Evolutionary conservation across 2,113 vertebrate genomes (phyloP), one percentile per base, ranked within the genome.

Genomic region (Bos javanicus): DNA sequence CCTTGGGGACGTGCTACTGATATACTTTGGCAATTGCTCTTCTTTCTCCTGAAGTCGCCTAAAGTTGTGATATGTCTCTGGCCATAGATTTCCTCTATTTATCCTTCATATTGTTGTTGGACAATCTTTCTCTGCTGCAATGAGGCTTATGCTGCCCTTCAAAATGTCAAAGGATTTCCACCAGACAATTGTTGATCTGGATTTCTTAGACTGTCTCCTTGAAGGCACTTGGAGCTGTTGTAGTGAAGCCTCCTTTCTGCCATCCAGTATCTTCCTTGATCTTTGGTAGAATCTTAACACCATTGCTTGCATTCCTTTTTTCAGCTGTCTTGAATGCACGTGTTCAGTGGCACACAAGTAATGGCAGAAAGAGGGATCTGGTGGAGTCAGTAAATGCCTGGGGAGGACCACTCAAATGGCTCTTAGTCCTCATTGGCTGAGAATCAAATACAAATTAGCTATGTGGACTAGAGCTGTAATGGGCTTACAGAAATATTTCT

Each of bases 401-500:
- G 80, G 13, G 78, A 54, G 43, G 15, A 4, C 2, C 87, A 64
- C 90, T 80, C 56, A 76, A 88, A 54, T 81, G 52, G 16, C 62
- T 91, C 6, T 91, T 91, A 54, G 50, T 56, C 17, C 9, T 80
- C n/a, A 39, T 28, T 97, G 91, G 71, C 96, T 81, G 57, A 93
- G 57, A 95, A 84, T 28, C 90, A 95, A 96, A 92, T 60, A 59
- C n/a, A 83, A 78, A 91, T 97, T 39, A 94, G 50, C 86, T 39
- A 16, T 92, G 36, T 0, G 0, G 26, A 89, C 57, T 93, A 88
- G 71, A 43, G 25, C 43, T 74, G 6, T 87, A 91, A 83, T 59
- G 56, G 64, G 62, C 76, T 90, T 88, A 64, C 43, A 84, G 67
- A 97, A 96, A 91, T 94, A 96, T 93, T 98, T 95, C 94, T 97